Evolutionary conservation across 2,888 invertebrate genomes (phyloP).

Genomic region (Caenorhabditis wallacei): DNA sequence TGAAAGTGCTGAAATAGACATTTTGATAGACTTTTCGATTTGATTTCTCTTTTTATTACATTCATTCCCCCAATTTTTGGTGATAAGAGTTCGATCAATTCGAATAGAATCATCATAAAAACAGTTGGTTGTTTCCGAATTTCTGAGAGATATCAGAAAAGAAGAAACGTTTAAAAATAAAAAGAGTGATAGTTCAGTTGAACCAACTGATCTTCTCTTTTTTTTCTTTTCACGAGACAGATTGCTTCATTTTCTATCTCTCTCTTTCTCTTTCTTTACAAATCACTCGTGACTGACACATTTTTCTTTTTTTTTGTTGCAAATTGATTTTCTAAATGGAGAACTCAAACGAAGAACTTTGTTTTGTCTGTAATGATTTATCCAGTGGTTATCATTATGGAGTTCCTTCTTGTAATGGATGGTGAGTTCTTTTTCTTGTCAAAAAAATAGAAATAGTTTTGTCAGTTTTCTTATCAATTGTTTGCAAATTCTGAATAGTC

Average conservation of each 20-base stretch:
- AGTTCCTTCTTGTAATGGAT: conserved; percentile 81
- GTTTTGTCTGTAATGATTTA: conserved; percentile 78
- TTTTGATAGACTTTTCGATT: too few relatives aligned
- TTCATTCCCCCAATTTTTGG: too few relatives aligned
- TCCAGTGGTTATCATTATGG: conserved; percentile 81
- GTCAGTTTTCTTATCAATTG: conserved; percentile 2
- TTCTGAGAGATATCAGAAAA: conserved; percentile 12
- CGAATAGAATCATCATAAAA: not conserved
- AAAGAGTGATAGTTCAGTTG: conserved; percentile 29
- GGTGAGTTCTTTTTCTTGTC: conserved; percentile 19
- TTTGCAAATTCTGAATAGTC: conserved; percentile 3
- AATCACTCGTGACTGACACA: conserved; percentile 30
- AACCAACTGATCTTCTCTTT: conserved; percentile 52
- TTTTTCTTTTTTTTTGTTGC: conserved; percentile 6
- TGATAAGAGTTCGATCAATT: not conserved
- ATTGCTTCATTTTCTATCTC: conserved; percentile 35
- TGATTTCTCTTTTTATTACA: too few relatives aligned
- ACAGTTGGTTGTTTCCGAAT: not conserved
- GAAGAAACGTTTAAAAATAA: not conserved
- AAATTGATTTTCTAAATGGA: conserved; percentile 49
- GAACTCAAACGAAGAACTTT: conserved; percentile 62
- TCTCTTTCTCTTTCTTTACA: not conserved
- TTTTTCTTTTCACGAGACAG: conserved; percentile 23
- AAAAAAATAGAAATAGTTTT: not conserved
- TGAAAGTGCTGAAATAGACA: too few relatives aligned